Conservation (phyloP, 2,113 vertebrate genomes). For the Leucopsar rothschildi region DNA sequence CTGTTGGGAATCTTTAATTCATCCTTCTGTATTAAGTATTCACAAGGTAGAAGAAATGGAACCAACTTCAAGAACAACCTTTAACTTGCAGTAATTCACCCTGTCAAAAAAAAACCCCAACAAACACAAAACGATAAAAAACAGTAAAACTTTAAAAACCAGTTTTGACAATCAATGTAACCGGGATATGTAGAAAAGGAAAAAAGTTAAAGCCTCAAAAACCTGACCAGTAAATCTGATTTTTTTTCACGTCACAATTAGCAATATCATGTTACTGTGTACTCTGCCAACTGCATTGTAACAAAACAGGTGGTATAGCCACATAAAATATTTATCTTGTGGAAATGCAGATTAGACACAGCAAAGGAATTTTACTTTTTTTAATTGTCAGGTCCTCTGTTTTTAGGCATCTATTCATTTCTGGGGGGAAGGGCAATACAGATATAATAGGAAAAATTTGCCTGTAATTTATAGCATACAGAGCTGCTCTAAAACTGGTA, state of each 20-base stretch:
- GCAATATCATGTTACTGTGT: neutral
- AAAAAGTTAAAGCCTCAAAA: constrained; percentile 37
- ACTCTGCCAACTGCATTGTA: neutral
- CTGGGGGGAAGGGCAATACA: neutral
- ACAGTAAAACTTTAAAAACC: neutral
- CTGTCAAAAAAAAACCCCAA: constrained; percentile 33
- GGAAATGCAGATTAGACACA: neutral
- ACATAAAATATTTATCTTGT: neutral
- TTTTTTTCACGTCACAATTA: neutral
- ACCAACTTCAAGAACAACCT: constrained; percentile 44
- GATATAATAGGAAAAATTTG: neutral
- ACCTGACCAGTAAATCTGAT: neutral
- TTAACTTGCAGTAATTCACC: constrained; percentile 60
- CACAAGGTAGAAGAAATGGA: constrained; percentile 54
- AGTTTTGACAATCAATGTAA: constrained; percentile 38
- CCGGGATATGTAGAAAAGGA: neutral
- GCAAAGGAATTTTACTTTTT: neutral
- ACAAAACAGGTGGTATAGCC: neutral
- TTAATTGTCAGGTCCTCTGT: neutral
- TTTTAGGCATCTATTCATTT: neutral
- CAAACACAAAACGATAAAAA: neutral
- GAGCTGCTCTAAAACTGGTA: neutral
- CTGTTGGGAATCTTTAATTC: constrained; percentile 75
- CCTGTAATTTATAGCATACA: neutral
- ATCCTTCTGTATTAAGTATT: constrained; percentile 58